phyloP scores from a whole-genome alignment of 2,113 vertebrate species.

The Dinomys branickii region DNA sequence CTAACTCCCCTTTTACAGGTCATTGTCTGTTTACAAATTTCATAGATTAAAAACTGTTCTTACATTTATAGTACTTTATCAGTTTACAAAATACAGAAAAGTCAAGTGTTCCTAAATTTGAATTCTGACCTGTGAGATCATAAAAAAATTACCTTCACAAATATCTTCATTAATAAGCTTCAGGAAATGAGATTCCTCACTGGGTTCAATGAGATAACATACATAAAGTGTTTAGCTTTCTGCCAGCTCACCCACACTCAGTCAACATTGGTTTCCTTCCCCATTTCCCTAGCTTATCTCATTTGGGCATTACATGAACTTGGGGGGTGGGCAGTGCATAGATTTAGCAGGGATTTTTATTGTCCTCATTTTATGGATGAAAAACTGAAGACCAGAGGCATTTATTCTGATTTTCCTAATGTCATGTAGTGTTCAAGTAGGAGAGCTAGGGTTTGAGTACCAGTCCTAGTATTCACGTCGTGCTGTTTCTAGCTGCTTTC shows the following conservation, averaged over 20 bases:
- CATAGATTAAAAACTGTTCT: not conserved
- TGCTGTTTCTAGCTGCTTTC: not conserved
- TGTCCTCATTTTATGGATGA: not conserved
- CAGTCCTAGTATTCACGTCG: fast-evolving
- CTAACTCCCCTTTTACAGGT: not conserved
- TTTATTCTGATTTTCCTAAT: not conserved
- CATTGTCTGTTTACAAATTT: not conserved
- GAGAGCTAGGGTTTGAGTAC: not conserved
- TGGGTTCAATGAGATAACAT: not conserved
- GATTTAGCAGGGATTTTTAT: not conserved
- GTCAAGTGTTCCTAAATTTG: not conserved
- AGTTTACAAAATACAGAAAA: conserved; percentile 33
- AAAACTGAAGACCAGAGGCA: not conserved
- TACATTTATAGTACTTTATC: not conserved
- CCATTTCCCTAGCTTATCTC: not conserved
- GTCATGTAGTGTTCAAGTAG: not conserved
- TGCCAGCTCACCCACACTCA: not conserved
- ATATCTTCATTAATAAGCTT: not conserved
- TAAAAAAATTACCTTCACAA: not conserved
- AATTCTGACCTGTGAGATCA: not conserved
- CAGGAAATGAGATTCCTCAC: not conserved
- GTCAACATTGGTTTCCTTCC: not conserved
- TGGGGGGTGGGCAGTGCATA: not conserved
- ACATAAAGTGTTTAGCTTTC: not conserved
- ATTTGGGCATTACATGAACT: not conserved